Conservation (phyloP, 2,113 vertebrate species). For the Craseonycteris thonglongyai region DNA sequence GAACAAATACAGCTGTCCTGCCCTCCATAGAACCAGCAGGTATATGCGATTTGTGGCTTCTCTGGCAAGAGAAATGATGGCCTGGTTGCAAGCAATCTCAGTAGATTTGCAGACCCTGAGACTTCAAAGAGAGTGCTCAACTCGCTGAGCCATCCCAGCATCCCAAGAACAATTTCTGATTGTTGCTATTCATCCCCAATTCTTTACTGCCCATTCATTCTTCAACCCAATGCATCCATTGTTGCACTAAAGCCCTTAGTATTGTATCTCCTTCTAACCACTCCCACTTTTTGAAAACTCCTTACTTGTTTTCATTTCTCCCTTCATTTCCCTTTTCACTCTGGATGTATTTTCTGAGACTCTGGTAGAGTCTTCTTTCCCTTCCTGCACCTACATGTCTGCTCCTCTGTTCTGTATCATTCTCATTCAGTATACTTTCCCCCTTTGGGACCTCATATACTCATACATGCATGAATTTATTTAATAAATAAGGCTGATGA, state of each 20-base stretch:
- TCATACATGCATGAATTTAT: not conserved
- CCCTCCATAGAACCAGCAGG: not conserved
- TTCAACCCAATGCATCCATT: not conserved
- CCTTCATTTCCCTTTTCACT: not conserved
- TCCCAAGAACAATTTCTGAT: not conserved
- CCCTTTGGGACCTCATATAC: not conserved
- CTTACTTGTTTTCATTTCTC: not conserved
- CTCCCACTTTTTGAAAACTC: not conserved
- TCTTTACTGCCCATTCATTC: not conserved
- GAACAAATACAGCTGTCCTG: not conserved
- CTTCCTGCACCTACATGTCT: not conserved
- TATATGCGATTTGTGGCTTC: not conserved
- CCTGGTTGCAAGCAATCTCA: not conserved
- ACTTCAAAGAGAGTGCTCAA: too few species aligned
- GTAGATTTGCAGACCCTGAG: not conserved
- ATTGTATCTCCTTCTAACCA: not conserved
- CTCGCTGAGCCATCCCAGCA: too few species aligned
- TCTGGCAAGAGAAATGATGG: not conserved
- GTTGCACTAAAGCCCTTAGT: not conserved
- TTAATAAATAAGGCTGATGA: not conserved
- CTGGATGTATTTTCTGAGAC: not conserved
- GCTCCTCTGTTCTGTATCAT: not conserved
- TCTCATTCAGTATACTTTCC: not conserved
- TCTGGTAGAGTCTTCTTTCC: not conserved
- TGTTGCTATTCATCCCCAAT: not conserved